phyloP scores from a whole-genome alignment of 2,888 invertebrate genomes.

The Sympetrum striolatum region DNA sequence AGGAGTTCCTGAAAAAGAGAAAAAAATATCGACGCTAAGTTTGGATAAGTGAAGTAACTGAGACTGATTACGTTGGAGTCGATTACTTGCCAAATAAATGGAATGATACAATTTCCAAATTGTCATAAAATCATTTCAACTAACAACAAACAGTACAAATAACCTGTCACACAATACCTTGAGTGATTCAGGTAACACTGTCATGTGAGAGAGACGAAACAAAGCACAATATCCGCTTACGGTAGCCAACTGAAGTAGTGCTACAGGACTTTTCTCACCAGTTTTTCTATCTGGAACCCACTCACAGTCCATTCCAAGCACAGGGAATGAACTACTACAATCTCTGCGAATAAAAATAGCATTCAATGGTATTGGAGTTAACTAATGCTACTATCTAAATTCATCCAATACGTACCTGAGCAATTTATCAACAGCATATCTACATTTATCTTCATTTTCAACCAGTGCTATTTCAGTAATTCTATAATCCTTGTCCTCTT shows the following conservation, averaged over 20 bases:
- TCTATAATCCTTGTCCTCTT: background rate
- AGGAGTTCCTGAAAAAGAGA: conserved; percentile 62
- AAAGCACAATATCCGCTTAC: conserved; percentile 73
- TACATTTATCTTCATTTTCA: background rate
- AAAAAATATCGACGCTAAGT: no score
- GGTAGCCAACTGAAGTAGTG: conserved; percentile 76
- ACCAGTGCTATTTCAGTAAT: background rate
- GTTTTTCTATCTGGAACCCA: conserved; percentile 68
- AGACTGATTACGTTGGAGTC: no score
- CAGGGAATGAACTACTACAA: conserved; percentile 52
- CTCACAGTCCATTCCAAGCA: conserved; percentile 82
- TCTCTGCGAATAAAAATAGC: conserved; percentile 45
- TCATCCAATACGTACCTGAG: background rate
- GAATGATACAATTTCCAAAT: no score
- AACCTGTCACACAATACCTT: conserved; percentile 59
- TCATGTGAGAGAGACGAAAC: conserved; percentile 69
- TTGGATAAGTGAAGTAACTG: no score
- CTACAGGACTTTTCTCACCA: conserved; percentile 68
- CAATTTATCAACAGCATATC: background rate
- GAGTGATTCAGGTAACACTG: conserved; percentile 67
- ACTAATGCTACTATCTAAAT: no score
- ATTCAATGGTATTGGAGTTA: no score
- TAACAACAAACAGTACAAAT: no score
- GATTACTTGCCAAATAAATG: no score
- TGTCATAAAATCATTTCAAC: no score